A percentile compares a stretch with the other conserved stretches of the same genome.
These are phyloP conservation scores for Parauchenoglanis punctatus DNA, from an alignment of 2,797 vertebrate species.

Conservation along the genomic window DNA sequence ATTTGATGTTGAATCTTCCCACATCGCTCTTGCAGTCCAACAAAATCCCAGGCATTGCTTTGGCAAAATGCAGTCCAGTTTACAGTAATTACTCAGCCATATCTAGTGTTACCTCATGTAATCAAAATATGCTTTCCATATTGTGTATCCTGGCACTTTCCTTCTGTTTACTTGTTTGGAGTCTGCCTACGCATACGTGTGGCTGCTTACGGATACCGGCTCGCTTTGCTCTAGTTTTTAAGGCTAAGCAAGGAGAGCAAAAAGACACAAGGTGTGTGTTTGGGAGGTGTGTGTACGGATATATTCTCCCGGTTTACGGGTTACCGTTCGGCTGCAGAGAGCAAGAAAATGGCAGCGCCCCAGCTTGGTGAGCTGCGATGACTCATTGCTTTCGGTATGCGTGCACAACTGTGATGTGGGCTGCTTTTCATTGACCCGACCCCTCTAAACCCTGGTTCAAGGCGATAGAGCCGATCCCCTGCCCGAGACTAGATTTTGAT, in stretches of 20 bases:
- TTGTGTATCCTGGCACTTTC: neutral
- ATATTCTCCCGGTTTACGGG: slow-evolving; percentile 16
- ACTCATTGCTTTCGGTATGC: slow-evolving; percentile 79
- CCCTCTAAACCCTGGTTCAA: neutral
- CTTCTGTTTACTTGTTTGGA: slow-evolving; percentile 9
- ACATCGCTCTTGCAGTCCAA: neutral
- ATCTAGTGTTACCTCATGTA: neutral
- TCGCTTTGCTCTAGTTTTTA: neutral
- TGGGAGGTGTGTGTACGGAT: slow-evolving; percentile 25
- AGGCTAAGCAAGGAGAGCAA: slow-evolving; percentile 2
- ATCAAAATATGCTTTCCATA: slow-evolving; percentile 26
- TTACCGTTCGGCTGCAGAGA: slow-evolving; percentile 60
- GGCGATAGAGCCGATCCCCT: neutral
- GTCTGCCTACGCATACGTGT: slow-evolving; percentile 10
- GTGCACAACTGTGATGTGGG: slow-evolving; percentile 5
- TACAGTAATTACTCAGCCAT: neutral
- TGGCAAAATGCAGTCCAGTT: neutral
- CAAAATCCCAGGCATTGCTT: neutral
- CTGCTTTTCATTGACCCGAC: slow-evolving; percentile 25
- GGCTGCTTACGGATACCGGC: neutral
- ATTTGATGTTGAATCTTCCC: neutral
- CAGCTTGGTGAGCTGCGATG: slow-evolving; percentile 76
- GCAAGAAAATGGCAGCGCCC: slow-evolving; percentile 68
- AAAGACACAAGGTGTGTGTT: slow-evolving; percentile 16
- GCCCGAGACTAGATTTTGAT: neutral